Conservation (phyloP, 2,888 invertebrate genomes). For the Emesis russula region DNA sequence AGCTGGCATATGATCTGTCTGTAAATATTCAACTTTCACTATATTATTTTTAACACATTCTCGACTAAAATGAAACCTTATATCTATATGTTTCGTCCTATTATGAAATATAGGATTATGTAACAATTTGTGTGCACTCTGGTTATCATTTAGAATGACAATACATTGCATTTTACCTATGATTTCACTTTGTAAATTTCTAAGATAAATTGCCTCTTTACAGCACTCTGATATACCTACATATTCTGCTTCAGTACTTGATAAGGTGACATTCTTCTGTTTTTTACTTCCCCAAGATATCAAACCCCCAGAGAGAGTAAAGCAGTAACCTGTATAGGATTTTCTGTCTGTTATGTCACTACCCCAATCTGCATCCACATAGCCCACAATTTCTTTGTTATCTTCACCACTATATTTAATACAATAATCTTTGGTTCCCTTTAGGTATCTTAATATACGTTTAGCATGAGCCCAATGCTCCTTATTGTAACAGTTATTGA, state of each 20-base stretch:
- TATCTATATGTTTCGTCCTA: neutral
- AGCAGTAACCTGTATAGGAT: conserved; percentile 65
- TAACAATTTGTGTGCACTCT: neutral
- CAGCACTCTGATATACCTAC: neutral
- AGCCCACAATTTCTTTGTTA: conserved; percentile 35
- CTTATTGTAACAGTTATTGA: conserved; percentile 56
- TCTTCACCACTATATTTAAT: conserved; percentile 43
- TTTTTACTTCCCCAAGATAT: conserved; percentile 62
- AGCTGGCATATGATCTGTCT: neutral
- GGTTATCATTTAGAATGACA: neutral
- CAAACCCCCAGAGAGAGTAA: conserved; percentile 38
- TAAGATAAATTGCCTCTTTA: neutral
- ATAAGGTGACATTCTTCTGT: conserved; percentile 54
- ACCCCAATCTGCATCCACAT: conserved; percentile 64
- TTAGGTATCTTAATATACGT: conserved; percentile 55
- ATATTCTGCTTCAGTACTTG: conserved; percentile 27
- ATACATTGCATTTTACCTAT: neutral
- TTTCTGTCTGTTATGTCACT: conserved; percentile 52
- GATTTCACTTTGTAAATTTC: neutral
- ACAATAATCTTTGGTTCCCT: conserved; percentile 50
- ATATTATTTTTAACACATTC: neutral
- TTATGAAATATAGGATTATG: neutral
- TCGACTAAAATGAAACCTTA: neutral
- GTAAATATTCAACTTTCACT: neutral
- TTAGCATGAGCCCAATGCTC: conserved; percentile 63